phyloP scores from a whole-genome alignment of 1,140 invertebrate genomes.

The Caenorhabditis brenneri region DNA sequence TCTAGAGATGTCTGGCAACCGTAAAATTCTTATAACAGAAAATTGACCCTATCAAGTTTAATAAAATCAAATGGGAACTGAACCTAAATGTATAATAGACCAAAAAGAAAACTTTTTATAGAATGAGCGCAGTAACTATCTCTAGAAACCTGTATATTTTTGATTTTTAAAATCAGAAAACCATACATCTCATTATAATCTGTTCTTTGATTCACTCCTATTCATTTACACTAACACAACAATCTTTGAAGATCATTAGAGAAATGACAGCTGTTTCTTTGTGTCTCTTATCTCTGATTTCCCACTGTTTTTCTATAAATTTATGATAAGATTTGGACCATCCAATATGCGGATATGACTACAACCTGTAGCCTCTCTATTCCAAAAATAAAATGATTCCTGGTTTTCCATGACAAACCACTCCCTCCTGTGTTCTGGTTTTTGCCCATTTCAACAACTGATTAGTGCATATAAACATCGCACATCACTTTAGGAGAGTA shows the following conservation, averaged over 20 bases:
- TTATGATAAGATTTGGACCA: too few species aligned
- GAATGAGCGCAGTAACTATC: too few species aligned
- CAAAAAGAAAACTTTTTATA: too few species aligned
- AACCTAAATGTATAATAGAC: too few species aligned
- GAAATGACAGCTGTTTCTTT: neutral
- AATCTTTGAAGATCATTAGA: neutral
- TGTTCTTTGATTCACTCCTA: too few species aligned
- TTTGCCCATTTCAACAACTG: neutral
- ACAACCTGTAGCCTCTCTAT: too few species aligned
- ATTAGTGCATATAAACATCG: slow-evolving; percentile 7
- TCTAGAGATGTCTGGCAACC: too few species aligned
- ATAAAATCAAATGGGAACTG: too few species aligned
- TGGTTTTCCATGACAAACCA: neutral
- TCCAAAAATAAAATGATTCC: neutral
- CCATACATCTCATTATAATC: neutral
- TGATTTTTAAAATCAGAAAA: neutral
- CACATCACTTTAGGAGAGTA: neutral
- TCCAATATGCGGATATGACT: too few species aligned
- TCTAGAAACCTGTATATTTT: neutral
- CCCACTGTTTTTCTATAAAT: too few species aligned
- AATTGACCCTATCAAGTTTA: too few species aligned
- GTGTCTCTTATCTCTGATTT: neutral
- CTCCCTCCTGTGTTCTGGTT: neutral
- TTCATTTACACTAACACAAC: neutral
- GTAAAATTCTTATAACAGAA: too few species aligned